phyloP scores from a whole-genome alignment of 64 coral and sea anemone species.

The Astreopora myriophthalma region DNA sequence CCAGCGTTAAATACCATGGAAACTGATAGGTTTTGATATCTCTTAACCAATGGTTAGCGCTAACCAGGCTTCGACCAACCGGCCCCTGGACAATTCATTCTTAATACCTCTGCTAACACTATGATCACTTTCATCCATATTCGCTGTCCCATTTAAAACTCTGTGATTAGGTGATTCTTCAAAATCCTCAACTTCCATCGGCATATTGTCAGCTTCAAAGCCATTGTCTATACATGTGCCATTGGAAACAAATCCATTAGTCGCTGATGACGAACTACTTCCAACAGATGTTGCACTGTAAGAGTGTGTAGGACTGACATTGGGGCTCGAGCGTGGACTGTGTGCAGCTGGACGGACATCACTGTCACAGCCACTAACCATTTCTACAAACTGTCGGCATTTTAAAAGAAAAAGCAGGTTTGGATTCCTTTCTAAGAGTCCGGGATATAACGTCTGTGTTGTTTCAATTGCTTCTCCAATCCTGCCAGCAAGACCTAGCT shows the following conservation, averaged over 20 bases:
- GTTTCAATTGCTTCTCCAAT: conserved; percentile 99
- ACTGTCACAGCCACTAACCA: conserved; percentile 98
- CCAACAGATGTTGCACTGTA: conserved; percentile 76
- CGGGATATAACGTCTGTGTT: conserved; percentile 95
- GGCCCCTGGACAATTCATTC: too few species aligned
- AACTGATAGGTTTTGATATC: too few species aligned
- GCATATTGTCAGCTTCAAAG: conserved; percentile 83
- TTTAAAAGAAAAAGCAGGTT: conserved; percentile 96
- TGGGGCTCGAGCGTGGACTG: conserved; percentile 96
- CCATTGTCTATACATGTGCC: conserved; percentile 94
- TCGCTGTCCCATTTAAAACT: conserved; percentile 79
- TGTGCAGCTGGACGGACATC: conserved; percentile 89
- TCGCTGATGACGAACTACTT: conserved; percentile 74
- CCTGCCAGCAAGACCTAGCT: conserved; percentile 91
- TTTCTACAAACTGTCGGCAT: conserved; percentile 99
- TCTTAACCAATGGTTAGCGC: background rate
- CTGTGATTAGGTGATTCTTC: conserved; percentile 64
- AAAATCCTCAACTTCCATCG: conserved; percentile 92
- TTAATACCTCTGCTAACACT: conserved; percentile 61
- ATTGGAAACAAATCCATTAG: conserved; percentile 93
- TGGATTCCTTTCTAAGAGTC: conserved; percentile 95
- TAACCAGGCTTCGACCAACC: background rate
- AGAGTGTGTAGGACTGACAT: conserved; percentile 91
- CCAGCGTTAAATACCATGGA: too few species aligned
- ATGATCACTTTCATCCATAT: conserved; percentile 49